Conservation (phyloP, 2,888 invertebrate genomes). For the Xanthia icteritia region DNA sequence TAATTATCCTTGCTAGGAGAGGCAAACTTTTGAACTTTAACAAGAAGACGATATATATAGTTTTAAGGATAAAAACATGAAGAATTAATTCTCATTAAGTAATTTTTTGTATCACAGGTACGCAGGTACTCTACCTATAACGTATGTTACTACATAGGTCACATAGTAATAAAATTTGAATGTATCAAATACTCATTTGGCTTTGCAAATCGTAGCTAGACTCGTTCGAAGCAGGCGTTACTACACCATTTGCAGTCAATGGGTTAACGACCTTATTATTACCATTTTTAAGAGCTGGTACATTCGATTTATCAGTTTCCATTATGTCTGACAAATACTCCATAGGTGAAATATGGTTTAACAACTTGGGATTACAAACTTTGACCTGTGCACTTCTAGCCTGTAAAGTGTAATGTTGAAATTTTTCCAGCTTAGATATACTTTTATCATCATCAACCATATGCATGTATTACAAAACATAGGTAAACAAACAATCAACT, state of each 20-base stretch:
- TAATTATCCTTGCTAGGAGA: neutral
- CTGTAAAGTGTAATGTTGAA: neutral
- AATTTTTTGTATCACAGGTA: neutral
- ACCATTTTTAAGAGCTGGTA: conserved; percentile 22
- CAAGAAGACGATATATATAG: neutral
- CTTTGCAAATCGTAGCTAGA: conserved; percentile 27
- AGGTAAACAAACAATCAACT: conserved; percentile 10
- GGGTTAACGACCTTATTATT: conserved; percentile 44
- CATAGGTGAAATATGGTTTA: neutral
- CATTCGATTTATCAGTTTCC: conserved; percentile 21
- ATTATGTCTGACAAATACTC: neutral
- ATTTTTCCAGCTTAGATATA: too few relatives aligned
- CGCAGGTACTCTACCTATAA: neutral
- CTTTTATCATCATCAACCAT: too few relatives aligned
- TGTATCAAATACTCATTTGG: conserved; percentile 50
- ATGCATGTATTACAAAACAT: neutral
- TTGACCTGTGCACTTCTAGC: neutral
- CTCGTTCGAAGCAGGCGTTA: conserved; percentile 48
- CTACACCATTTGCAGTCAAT: conserved; percentile 52
- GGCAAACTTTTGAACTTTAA: neutral
- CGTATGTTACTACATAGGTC: neutral
- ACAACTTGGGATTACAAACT: neutral
- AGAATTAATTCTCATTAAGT: too few relatives aligned
- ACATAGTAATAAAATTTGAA: conserved; percentile 21
- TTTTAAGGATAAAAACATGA: neutral